These are phyloP conservation scores for Amblyopsis rosae DNA, from an alignment of 2,113 vertebrate species.

Conservation along the genomic window DNA sequence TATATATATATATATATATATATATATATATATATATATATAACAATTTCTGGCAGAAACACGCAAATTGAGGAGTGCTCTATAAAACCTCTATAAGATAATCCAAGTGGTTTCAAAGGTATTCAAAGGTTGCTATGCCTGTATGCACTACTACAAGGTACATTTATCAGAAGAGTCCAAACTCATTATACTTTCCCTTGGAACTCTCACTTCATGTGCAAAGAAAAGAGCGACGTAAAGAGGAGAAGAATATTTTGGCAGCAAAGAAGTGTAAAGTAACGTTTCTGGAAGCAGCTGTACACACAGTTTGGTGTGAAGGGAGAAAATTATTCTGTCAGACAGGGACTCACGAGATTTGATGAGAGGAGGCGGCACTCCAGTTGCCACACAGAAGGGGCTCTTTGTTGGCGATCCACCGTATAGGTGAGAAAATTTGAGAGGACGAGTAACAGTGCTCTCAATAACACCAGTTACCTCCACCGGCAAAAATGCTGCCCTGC, in stretches of 20 bases:
- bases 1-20: too few relatives aligned
- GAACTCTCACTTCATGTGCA: background rate
- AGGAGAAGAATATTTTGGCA: background rate
- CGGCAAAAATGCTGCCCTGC: background rate
- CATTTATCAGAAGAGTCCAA: conserved; percentile 1
- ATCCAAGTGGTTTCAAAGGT: background rate
- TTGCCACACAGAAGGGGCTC: conserved; percentile 6
- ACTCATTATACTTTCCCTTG: too few relatives aligned
- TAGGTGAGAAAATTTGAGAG: background rate
- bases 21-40: too few relatives aligned
- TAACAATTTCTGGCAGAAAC: too few relatives aligned
- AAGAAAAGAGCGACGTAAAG: background rate
- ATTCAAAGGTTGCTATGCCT: background rate
- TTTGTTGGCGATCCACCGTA: too few relatives aligned
- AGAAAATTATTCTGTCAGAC: conserved; percentile 1
- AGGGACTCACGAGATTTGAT: background rate
- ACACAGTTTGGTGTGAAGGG: background rate
- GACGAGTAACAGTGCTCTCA: background rate
- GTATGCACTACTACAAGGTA: background rate
- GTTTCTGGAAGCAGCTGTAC: conserved; percentile 17
- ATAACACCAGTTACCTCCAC: too few relatives aligned
- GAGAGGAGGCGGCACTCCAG: background rate
- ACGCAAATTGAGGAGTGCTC: too few relatives aligned
- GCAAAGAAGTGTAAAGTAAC: background rate
- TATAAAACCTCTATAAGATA: background rate